A percentile compares a stretch with the other conserved stretches of the same genome.
Evolutionary conservation across 2,888 invertebrate species (phyloP).

Genomic region (Drymonia ruficornis): DNA sequence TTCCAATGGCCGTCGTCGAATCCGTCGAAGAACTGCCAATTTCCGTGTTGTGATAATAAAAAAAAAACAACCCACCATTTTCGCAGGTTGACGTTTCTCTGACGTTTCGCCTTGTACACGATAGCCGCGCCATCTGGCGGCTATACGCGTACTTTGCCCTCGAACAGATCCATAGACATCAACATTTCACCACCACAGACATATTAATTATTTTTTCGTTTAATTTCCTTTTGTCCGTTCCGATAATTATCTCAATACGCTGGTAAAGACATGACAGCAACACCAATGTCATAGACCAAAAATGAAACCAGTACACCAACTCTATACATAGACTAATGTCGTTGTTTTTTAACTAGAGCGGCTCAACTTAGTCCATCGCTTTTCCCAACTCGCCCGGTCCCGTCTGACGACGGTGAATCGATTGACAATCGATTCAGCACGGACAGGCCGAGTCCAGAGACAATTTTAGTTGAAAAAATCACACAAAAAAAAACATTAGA

Average conservation of each 20-base stretch:
- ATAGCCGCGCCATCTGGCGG: no score
- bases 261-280: not conserved
- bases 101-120: no score
- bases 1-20: no score
- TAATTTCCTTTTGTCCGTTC: no score
- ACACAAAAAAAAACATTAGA: not conserved
- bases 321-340: not conserved
- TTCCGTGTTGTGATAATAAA: no score
- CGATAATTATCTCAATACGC: not conserved
- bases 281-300: not conserved
- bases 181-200: no score
- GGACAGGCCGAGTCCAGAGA: conserved; percentile 1
- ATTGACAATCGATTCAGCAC: conserved; percentile 3
- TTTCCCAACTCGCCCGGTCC: not conserved
- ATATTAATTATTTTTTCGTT: no score
- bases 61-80: no score
- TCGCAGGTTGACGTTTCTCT: no score
- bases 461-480: conserved; percentile 1
- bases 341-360: not conserved
- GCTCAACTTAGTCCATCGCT: not conserved
- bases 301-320: not conserved
- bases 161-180: no score
- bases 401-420: conserved; percentile 5
- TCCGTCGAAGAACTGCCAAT: no score
- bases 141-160: no score